phyloP scores from a whole-genome alignment of 2,888 invertebrate genomes.

The Rhorus exstirpatorius region DNA sequence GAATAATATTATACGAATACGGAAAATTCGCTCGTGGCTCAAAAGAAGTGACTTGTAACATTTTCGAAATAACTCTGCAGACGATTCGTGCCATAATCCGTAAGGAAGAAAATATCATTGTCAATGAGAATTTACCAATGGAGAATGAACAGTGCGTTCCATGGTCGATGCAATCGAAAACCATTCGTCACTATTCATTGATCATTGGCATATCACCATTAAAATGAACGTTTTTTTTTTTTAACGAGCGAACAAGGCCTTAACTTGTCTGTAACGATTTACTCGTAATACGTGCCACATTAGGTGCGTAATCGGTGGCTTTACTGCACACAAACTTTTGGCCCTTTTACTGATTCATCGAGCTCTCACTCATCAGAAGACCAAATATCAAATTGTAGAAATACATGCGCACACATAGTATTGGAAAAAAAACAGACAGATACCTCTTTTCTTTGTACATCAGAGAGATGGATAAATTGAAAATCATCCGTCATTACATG shows the following conservation, averaged over 20 bases:
- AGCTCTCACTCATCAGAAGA: slow-evolving; percentile 22
- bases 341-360: slow-evolving; percentile 68
- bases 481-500: slow-evolving; percentile 37
- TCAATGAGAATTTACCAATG: not conserved
- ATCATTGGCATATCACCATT: slow-evolving; percentile 14
- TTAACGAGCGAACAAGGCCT: not conserved
- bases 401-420: not conserved
- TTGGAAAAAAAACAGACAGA: not conserved
- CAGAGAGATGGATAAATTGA: slow-evolving; percentile 48
- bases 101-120: not conserved
- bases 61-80: no score
- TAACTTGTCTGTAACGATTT: slow-evolving; percentile 4
- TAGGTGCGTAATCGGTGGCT: slow-evolving; percentile 36
- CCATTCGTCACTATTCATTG: slow-evolving; percentile 13
- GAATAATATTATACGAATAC: no score
- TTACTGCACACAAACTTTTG: slow-evolving; percentile 77
- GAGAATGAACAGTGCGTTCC: not conserved
- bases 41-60: no score
- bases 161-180: not conserved
- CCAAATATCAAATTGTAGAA: slow-evolving; percentile 7
- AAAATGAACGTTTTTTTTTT: slow-evolving; percentile 2
- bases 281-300: slow-evolving; percentile 14
- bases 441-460: slow-evolving; percentile 2
- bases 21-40: no score
- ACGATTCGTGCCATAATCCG: no score